Evolutionary conservation across 2,888 invertebrate species (phyloP), one percentile per base, ranked within the genome.

Genomic region (Drosophila testacea): DNA sequence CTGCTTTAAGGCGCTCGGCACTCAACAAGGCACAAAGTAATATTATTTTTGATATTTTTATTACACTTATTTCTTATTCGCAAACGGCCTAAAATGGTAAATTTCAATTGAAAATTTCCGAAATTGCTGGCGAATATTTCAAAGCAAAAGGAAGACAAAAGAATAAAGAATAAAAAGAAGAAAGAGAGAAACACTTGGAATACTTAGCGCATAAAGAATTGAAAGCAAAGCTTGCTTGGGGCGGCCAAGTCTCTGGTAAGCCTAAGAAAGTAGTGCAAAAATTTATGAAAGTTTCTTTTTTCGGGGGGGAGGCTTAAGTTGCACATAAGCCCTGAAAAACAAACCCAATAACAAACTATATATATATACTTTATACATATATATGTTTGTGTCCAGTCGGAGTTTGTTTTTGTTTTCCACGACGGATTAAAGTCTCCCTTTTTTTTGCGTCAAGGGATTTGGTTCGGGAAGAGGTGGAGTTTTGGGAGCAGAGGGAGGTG

Each of bases 311-410:
- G 52, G 63, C 68, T 73, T 86, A 67, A 70, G 81, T 79, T 78
- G 77, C 72, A 73, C 79, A 85, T 89, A 89, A 89, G 85, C 88
- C 80, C 71, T 77, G 72, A 77, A 88, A 30, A 88, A 71, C 74
- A 74, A 84, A 74, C 82, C 76, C 79, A 81, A 84, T 80, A 76
- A 59, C 46, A 50, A 51, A 27, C 32, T 38, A 46, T 44, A 34
- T 39, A 16, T 52, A 32, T 11, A 41, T 54, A 4, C 34, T 16
- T 27, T 11, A 41, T 54, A 4, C 32, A 22, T 27, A n/a, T 41
- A 22, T 32, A 7, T 59, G 55, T 34, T 13, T 66, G 36, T 48
- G 76, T 79, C 76, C 76, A 79, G 70, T 39, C 46, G 32, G 38
- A 59, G 28, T 56, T 73, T 75, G 55, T 69, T 75, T 60, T 63